These are phyloP conservation scores for Apamea anceps DNA, from an alignment of 2,888 invertebrate genomes.

Conservation along the genomic window DNA sequence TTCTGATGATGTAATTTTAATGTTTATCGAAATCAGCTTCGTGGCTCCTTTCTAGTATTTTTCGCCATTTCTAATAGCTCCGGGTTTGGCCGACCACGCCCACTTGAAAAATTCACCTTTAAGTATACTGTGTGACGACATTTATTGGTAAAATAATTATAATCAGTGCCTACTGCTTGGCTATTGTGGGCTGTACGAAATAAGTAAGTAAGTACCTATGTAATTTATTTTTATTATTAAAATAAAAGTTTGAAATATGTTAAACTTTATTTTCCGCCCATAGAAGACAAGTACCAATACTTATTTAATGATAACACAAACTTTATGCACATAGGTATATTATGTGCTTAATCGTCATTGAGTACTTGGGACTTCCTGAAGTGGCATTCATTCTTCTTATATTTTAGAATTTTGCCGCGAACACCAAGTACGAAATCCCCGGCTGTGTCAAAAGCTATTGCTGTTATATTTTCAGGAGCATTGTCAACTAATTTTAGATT, in stretches of 20 bases:
- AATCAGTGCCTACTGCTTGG: slow-evolving; percentile 37
- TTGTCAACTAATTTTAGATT: slow-evolving; percentile 76
- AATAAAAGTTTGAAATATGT: slow-evolving; percentile 53
- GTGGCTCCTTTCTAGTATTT: neutral
- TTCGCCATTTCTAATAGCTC: neutral
- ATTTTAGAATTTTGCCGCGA: slow-evolving; percentile 79
- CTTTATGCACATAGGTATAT: neutral
- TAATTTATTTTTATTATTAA: slow-evolving; percentile 74
- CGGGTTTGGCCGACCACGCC: neutral
- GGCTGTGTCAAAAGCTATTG: slow-evolving; percentile 80
- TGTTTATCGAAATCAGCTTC: neutral
- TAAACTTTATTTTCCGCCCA: slow-evolving; percentile 12
- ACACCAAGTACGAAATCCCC: slow-evolving; percentile 81
- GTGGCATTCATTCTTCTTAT: slow-evolving; percentile 78
- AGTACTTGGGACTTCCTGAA: slow-evolving; percentile 50
- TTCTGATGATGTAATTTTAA: neutral
- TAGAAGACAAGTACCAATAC: neutral
- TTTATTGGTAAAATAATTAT: slow-evolving; percentile 24
- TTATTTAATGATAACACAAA: neutral
- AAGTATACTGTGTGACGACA: slow-evolving; percentile 2
- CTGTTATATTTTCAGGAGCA: slow-evolving; percentile 78
- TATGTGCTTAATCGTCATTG: slow-evolving; percentile 21
- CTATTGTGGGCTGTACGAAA: slow-evolving; percentile 43
- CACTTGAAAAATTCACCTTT: neutral
- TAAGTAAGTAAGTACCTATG: slow-evolving; percentile 33